Percentiles rank a stretch among this genome's conserved stretches.
Conservation (phyloP, 2,888 invertebrate species). For the Hirtodrosophila alboralis region DNA sequence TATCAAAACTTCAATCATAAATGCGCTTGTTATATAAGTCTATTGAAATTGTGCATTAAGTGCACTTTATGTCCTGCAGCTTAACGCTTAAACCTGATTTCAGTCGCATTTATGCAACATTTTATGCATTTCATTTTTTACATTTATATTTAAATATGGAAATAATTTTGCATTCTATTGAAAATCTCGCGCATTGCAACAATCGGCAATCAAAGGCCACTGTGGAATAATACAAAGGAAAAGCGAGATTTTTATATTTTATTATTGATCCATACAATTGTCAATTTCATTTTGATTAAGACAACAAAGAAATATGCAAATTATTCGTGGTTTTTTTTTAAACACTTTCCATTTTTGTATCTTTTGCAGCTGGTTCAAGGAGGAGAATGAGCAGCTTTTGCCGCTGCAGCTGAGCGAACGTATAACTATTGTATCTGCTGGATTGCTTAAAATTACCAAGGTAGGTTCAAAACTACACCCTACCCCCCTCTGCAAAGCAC, state of each 20-base stretch:
- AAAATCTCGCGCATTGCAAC: constrained; percentile 4
- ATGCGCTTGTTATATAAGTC: constrained; percentile 28
- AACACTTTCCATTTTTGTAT: constrained; percentile 7
- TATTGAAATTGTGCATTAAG: constrained; percentile 33
- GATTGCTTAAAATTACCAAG: constrained; percentile 88
- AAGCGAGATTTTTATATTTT: constrained; percentile 24
- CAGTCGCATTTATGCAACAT: background rate
- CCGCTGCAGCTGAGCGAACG: constrained; percentile 88
- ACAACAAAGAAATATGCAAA: constrained; percentile 24
- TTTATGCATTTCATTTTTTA: constrained; percentile 1
- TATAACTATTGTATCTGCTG: constrained; percentile 86
- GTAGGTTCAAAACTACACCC: constrained; percentile 81
- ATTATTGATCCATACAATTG: constrained; percentile 70
- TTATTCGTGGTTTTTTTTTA: constrained; percentile 5
- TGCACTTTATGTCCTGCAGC: background rate
- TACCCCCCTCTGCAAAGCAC: too few relatives aligned
- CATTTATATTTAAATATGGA: constrained; percentile 21
- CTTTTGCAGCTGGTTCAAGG: constrained; percentile 89
- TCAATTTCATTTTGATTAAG: constrained; percentile 59
- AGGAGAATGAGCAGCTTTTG: constrained; percentile 88
- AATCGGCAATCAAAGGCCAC: constrained; percentile 40
- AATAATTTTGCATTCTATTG: constrained; percentile 38
- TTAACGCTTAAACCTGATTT: too few relatives aligned
- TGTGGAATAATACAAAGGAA: constrained; percentile 8
- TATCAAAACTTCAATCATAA: too few relatives aligned